Evolutionary conservation across 1,140 invertebrate species (phyloP).

Genomic region (Macrotrachela quadricornifera): DNA sequence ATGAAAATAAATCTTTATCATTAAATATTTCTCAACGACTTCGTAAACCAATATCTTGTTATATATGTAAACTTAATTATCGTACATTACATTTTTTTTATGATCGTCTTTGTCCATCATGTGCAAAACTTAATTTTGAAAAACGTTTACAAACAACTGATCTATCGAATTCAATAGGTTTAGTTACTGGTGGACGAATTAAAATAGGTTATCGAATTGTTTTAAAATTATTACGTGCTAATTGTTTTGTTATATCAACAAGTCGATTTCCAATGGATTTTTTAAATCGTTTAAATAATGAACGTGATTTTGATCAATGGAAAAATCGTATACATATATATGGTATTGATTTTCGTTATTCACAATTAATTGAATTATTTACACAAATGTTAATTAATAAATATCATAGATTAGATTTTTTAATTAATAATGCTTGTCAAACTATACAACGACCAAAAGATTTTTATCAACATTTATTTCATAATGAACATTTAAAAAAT

Average conservation of each 20-base stretch:
- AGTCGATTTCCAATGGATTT: conserved; percentile 13
- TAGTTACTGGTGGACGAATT: conserved; percentile 13
- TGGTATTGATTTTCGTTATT: conserved; percentile 8
- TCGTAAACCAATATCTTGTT: neutral
- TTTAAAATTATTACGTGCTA: conserved; percentile 10
- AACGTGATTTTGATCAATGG: conserved; percentile 10
- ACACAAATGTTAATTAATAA: neutral
- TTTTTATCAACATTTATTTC: conserved; percentile 10
- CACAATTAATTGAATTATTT: conserved; percentile 8
- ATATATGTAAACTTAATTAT: neutral
- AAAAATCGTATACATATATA: conserved; percentile 10
- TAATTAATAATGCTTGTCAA: conserved; percentile 14
- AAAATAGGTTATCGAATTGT: conserved; percentile 13
- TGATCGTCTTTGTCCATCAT: neutral
- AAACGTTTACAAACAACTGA: neutral
- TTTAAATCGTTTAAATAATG: conserved; percentile 3
- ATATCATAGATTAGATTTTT: conserved; percentile 11
- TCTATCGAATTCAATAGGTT: conserved; percentile 8
- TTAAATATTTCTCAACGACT: no score
- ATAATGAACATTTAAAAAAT: neutral
- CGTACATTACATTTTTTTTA: neutral
- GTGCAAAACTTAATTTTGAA: neutral
- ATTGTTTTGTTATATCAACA: conserved; percentile 9
- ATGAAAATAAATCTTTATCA: no score
- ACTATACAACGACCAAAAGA: conserved; percentile 10